Evolutionary conservation across 1,140 invertebrate species (phyloP).

Genomic region (Halesus radiatus): DNA sequence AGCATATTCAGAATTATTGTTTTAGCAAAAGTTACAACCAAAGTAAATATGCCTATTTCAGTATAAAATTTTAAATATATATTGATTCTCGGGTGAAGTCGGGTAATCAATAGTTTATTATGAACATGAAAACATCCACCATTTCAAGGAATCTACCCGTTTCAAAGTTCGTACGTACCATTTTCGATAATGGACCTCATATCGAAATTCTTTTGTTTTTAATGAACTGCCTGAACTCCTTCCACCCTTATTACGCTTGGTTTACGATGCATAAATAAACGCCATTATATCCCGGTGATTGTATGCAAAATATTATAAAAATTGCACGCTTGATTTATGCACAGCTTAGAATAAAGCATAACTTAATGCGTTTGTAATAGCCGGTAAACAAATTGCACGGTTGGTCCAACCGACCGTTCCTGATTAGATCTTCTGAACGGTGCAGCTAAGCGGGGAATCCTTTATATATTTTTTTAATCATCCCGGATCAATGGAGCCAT

Average conservation of each 20-base stretch:
- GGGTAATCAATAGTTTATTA: too few species aligned
- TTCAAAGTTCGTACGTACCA: too few species aligned
- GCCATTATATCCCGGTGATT: conserved; percentile 37
- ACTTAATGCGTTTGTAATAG: conserved; percentile 46
- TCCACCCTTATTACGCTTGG: not conserved
- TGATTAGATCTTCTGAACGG: conserved; percentile 35
- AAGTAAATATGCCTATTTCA: too few species aligned
- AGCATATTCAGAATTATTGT: too few species aligned
- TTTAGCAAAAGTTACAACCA: too few species aligned
- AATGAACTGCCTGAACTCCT: too few species aligned
- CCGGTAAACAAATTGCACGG: conserved; percentile 8
- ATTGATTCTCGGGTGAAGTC: too few species aligned
- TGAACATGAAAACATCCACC: too few species aligned
- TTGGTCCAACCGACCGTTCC: not conserved
- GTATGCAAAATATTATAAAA: conserved; percentile 44
- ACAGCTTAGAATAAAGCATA: not conserved
- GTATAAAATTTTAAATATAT: too few species aligned
- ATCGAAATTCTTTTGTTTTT: too few species aligned
- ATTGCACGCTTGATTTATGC: not conserved
- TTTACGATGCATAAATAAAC: conserved; percentile 1
- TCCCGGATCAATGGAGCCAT: conserved; percentile 42
- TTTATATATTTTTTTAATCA: conserved; percentile 37
- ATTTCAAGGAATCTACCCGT: too few species aligned
- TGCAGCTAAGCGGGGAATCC: conserved; percentile 40
- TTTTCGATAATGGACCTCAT: too few species aligned